Conservation (phyloP, 2,888 invertebrate genomes). For the Cephalotes varians region DNA sequence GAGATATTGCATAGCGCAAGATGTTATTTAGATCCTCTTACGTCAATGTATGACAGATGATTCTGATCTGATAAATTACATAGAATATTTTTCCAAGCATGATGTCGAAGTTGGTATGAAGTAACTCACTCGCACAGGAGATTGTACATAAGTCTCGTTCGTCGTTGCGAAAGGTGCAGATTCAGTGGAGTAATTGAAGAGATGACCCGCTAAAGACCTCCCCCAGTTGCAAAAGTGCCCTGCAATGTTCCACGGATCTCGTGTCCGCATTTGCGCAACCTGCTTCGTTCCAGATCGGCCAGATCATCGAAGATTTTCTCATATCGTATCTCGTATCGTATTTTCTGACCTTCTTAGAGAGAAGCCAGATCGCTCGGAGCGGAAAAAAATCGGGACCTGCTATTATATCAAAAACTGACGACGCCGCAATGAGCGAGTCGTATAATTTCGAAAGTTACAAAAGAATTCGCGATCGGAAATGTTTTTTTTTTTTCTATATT, state of each 20-base stretch:
- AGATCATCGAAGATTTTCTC: constrained; percentile 41
- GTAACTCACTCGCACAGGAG: constrained; percentile 15
- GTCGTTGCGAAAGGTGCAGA: constrained; percentile 69
- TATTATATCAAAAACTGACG: not conserved
- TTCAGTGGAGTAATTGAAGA: constrained; percentile 68
- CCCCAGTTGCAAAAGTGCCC: constrained; percentile 71
- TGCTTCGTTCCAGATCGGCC: constrained; percentile 40
- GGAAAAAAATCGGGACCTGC: constrained; percentile 19
- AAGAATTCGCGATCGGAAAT: constrained; percentile 15
- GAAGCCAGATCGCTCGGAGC: not conserved
- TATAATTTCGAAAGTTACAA: constrained; percentile 59
- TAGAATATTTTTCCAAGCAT: constrained; percentile 1
- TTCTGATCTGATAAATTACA: constrained; percentile 30
- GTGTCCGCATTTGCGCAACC: constrained; percentile 68
- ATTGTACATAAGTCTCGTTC: constrained; percentile 58
- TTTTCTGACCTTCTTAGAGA: constrained; percentile 25
- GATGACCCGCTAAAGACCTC: constrained; percentile 72
- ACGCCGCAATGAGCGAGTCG: not conserved
- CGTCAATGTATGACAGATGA: constrained; percentile 82
- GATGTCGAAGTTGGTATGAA: constrained; percentile 28
- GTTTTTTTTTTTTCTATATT: not conserved
- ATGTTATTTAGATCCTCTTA: constrained; percentile 81
- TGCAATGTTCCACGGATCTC: constrained; percentile 64
- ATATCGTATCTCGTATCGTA: not conserved
- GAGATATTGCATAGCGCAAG: constrained; percentile 56